A percentile compares a stretch with the other conserved stretches of the same genome.
These are phyloP conservation scores for Caenorhabditis sp. DNA, from an alignment of 2,888 invertebrate species.

Conservation along the genomic window DNA sequence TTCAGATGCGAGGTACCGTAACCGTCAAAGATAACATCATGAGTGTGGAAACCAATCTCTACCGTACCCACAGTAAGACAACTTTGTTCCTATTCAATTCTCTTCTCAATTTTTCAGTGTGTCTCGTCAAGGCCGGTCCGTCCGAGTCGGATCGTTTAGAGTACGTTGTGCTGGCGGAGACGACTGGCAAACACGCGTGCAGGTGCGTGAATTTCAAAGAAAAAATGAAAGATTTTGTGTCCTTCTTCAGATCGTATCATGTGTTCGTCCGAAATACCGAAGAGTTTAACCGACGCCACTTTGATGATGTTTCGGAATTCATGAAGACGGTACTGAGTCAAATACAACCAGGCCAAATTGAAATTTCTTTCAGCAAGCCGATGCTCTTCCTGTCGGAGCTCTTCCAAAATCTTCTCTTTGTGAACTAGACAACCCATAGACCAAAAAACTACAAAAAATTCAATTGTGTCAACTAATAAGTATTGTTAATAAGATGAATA, in stretches of 20 bases:
- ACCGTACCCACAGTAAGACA: conserved; percentile 67
- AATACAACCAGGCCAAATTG: too few species aligned
- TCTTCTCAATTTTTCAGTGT: conserved; percentile 65
- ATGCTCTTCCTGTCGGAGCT: conserved; percentile 64
- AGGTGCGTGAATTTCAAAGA: conserved; percentile 9
- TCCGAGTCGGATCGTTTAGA: conserved; percentile 69
- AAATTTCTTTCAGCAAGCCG: conserved; percentile 49
- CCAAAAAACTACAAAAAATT: conserved; percentile 4
- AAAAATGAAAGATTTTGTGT: neutral
- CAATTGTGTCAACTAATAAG: conserved; percentile 38
- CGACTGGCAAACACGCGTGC: conserved; percentile 68
- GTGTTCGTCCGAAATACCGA: conserved; percentile 73
- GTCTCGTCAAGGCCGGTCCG: conserved; percentile 72
- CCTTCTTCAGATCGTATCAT: conserved; percentile 61
- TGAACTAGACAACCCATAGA: conserved; percentile 60
- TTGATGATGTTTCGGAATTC: conserved; percentile 74
- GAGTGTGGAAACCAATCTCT: conserved; percentile 63
- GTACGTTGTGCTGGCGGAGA: conserved; percentile 72
- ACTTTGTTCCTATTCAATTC: too few species aligned
- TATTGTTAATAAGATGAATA: conserved; percentile 17
- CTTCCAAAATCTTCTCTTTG: conserved; percentile 66
- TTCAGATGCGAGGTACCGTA: conserved; percentile 70
- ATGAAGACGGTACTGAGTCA: conserved; percentile 61
- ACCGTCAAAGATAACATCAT: conserved; percentile 56
- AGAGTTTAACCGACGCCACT: conserved; percentile 71